Evolutionary conservation across 2,113 vertebrate genomes (phyloP), one percentile per base, ranked within the genome.

Genomic region (Tylochromis polylepis): DNA sequence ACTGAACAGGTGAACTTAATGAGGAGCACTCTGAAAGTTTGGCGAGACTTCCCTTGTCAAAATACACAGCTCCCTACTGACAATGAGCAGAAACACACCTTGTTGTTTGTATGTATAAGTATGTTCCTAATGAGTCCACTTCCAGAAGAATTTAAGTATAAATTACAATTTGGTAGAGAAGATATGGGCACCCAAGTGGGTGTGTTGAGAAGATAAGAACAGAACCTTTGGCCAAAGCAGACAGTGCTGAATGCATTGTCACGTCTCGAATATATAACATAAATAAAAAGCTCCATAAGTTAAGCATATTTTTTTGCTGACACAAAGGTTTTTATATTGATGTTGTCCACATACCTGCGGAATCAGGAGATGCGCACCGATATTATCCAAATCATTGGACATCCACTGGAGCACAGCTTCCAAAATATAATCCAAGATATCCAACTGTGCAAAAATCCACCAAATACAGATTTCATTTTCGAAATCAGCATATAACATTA

Each of bases 341-440:
- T 24, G 2, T 75, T 82, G 56, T n/a, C n/a, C 36, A 83, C 86
- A 29, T 91, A 95, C 95, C 95, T 95, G 83, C 67, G 51, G 56
- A 67, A 27, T 75, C 70, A 85, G 31, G 31, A 49, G 58, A 81
- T 78, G 62, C 75, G 51, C 29, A 10, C 8, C 53, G 43, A 55
- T 46, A 79, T 80, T 86, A 87, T 89, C 88, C 90, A 85, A 86
- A 82, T 18, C 3, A 75, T 80, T 29, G 86, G 31, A 59, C 88
- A 78, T 87, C 87, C 62, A 57, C 56, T 31, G 79, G 79, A 87
- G 75, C 43, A 62, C 75, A 87, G 59, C 41, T 53, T 72, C 58
- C 55, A 59, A 85, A 65, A 86, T 60, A 89, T 81, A 93, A 81
- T 67, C 92, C 83, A 89, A 51, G 51, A 57, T 93, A 90, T 90